Base-by-base conservation (phyloP, 2,797 vertebrate species). In the Sebastes nivosus region DNA sequence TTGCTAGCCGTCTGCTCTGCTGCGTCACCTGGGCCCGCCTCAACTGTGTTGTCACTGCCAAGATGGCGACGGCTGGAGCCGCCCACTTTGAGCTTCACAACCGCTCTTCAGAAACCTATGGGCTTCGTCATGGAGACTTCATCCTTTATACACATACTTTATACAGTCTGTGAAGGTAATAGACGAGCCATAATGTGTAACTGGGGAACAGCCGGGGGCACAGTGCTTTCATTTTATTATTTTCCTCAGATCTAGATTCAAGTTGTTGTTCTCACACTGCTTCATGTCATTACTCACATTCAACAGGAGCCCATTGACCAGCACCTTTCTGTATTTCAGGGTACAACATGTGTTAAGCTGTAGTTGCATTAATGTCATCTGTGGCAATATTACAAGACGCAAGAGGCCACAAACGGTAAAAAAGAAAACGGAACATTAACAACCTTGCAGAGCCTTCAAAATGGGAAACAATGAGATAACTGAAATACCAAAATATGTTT, bases 181-280 rank as follows among this genome's bases (percentile, higher is more conserved):
- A n/a, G 42, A 67, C 2, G 1, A 64, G 1, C 24, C 6, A 7
- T 29, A 13, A 20, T 30, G n/a, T 55, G 4, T 30, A 16, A n/a
- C 58, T 10, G 4, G 0, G 1, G 4, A 24, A 3, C 30, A 36
- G 30, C n/a, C 1, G 20, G 9, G 8, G 1, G 7, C n/a, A 25
- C 55, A 14, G 50, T 24, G 13, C 20, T 16, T 68, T 30, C 8
- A 57, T n/a, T 54, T 42, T 12, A 8, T 52, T 59, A 14, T 75
- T 61, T 29, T 30, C 7, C 20, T 12, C 29, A 70, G 10, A 36
- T 80, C 22, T 57, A 16, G 36, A 8, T 64, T 55, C 1, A 6
- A 25, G 6, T 20, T 20, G n/a, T n/a, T n/a, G 38, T n/a, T 14
- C 20, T 65, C 20, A 18, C 10, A 18, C 13, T 72, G 57, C 8